Evolutionary conservation across 2,888 invertebrate genomes (phyloP).

Genomic region (Eupithecia abbreviata): DNA sequence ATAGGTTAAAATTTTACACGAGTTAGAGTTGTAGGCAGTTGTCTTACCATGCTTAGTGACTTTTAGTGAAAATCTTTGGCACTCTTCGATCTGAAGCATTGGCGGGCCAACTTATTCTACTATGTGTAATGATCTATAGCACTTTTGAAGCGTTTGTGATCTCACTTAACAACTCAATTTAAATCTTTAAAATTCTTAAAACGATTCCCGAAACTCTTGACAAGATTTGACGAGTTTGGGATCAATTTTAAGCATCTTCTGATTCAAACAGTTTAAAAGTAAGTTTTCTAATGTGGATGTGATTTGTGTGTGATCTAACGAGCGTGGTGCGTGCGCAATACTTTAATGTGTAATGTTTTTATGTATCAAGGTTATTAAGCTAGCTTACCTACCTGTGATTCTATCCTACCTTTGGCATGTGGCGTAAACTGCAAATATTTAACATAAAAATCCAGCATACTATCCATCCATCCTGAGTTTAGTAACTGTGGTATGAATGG

Average conservation of each 20-base stretch:
- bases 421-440: neutral
- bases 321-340: constrained; percentile 52
- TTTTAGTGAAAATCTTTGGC: constrained; percentile 16
- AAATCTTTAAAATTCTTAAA: neutral
- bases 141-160: neutral
- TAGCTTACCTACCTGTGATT: constrained; percentile 6
- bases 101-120: constrained; percentile 23
- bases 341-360: constrained; percentile 23
- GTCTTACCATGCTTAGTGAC: constrained; percentile 42
- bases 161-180: neutral
- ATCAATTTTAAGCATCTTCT: neutral
- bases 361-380: neutral
- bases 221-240: neutral
- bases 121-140: constrained; percentile 11
- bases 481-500: neutral
- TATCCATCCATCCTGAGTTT: neutral
- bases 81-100: constrained; percentile 21
- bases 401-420: constrained; percentile 1
- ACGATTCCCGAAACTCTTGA: neutral
- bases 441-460: neutral
- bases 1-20: constrained; percentile 5
- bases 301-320: constrained; percentile 45
- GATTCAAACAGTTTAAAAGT: neutral
- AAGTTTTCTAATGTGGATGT: constrained; percentile 19
- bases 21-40: neutral